A percentile compares a stretch with the other conserved stretches of the same genome.
Conservation (phyloP, 2,888 invertebrate species). For the Leucania comma region DNA sequence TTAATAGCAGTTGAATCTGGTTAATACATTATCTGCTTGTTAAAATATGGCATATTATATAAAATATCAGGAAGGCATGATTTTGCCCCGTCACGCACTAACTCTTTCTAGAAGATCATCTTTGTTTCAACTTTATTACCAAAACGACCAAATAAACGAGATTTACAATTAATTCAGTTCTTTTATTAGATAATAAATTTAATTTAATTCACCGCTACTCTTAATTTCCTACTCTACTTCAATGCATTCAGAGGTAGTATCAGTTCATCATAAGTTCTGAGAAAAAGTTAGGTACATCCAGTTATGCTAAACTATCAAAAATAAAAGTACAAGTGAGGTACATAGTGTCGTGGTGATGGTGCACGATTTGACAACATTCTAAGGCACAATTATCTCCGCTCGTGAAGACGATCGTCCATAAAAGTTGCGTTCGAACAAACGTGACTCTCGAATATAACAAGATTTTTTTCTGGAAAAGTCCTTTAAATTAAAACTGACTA, state of each 20-base stretch:
- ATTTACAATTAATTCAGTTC: constrained; percentile 1
- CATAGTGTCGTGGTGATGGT: constrained; percentile 69
- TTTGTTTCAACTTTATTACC: constrained; percentile 11
- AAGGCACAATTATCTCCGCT: constrained; percentile 71
- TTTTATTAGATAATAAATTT: neutral
- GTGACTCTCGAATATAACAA: constrained; percentile 38
- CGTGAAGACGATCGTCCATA: constrained; percentile 64
- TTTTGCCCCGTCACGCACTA: neutral
- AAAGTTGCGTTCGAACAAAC: constrained; percentile 44
- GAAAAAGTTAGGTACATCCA: constrained; percentile 3
- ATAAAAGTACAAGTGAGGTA: constrained; percentile 56
- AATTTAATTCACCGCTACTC: neutral
- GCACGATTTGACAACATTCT: constrained; percentile 66
- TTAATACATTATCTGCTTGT: neutral
- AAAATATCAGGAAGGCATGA: constrained; percentile 18
- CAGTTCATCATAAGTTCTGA: neutral
- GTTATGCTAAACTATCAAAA: constrained; percentile 22
- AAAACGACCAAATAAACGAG: constrained; percentile 15
- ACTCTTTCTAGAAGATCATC: constrained; percentile 8
- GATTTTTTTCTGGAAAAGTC: constrained; percentile 20
- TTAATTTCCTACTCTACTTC: neutral
- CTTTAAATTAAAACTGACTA: neutral
- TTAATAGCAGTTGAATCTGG: neutral
- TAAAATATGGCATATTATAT: constrained; percentile 5
- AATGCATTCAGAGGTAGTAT: constrained; percentile 3